Evolutionary conservation across 2,888 invertebrate genomes (phyloP).

Genomic region (Dryococelus australis): DNA sequence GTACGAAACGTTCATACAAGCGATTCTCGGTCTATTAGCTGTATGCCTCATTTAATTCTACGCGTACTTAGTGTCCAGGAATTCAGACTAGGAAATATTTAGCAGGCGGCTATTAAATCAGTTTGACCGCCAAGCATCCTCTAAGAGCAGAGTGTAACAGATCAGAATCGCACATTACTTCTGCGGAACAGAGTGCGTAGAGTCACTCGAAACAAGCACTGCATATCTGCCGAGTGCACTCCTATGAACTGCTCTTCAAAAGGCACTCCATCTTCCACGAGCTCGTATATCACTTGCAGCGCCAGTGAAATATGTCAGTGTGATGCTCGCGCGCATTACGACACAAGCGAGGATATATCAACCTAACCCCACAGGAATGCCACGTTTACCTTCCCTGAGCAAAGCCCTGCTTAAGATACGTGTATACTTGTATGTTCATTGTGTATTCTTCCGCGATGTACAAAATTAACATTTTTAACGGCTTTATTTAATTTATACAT

Average conservation of each 20-base stretch:
- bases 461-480: no score
- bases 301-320: neutral
- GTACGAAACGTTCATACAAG: no score
- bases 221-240: neutral
- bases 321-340: neutral
- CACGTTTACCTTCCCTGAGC: neutral
- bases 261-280: neutral
- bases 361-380: neutral
- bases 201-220: neutral
- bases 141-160: neutral
- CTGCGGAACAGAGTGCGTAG: neutral
- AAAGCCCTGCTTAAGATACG: no score
- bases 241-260: neutral
- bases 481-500: no score
- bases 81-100: no score
- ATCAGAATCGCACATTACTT: neutral
- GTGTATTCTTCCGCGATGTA: no score
- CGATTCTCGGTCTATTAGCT: no score
- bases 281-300: neutral
- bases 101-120: neutral
- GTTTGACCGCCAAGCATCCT: neutral
- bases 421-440: no score
- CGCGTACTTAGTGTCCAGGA: no score
- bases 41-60: no score
- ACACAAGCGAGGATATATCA: neutral